These are phyloP conservation scores for Ostrea edulis DNA, from an alignment of 1,140 invertebrate genomes.

Conservation along the genomic window DNA sequence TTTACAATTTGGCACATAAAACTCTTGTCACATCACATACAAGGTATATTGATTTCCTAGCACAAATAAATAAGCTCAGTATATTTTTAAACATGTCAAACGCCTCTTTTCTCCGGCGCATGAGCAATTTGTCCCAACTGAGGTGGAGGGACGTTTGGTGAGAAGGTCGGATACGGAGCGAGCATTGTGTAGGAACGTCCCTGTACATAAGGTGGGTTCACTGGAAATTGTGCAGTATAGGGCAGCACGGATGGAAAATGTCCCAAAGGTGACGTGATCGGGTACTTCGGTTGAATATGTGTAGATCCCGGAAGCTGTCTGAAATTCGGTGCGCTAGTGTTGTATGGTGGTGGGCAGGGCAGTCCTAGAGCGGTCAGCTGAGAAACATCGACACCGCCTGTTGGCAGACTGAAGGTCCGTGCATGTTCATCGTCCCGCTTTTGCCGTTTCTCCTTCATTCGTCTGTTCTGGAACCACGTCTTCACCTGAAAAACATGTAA, in stretches of 20 bases:
- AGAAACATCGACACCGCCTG: constrained; percentile 68
- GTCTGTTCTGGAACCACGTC: constrained; percentile 79
- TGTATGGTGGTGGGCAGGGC: constrained; percentile 52
- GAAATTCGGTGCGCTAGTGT: constrained; percentile 10
- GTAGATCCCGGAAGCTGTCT: constrained; percentile 17
- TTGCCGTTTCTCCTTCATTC: constrained; percentile 78
- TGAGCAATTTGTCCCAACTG: background rate
- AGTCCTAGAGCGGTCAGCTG: constrained; percentile 64
- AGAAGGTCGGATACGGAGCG: background rate
- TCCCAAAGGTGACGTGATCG: background rate
- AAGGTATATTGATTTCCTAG: background rate
- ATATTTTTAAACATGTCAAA: background rate
- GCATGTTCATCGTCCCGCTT: constrained; percentile 62
- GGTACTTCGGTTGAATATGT: background rate
- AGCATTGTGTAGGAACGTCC: background rate
- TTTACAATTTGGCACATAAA: background rate
- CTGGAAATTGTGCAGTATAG: background rate
- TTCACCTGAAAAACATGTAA: constrained; percentile 66
- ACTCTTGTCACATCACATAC: background rate
- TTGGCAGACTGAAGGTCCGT: constrained; percentile 57
- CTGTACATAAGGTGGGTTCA: background rate
- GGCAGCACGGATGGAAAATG: constrained; percentile 25
- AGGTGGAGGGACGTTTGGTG: background rate
- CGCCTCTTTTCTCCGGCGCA: background rate
- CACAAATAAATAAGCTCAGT: background rate